Evolutionary conservation across 2,888 invertebrate genomes (phyloP).

Genomic region (Oligia latruncula): DNA sequence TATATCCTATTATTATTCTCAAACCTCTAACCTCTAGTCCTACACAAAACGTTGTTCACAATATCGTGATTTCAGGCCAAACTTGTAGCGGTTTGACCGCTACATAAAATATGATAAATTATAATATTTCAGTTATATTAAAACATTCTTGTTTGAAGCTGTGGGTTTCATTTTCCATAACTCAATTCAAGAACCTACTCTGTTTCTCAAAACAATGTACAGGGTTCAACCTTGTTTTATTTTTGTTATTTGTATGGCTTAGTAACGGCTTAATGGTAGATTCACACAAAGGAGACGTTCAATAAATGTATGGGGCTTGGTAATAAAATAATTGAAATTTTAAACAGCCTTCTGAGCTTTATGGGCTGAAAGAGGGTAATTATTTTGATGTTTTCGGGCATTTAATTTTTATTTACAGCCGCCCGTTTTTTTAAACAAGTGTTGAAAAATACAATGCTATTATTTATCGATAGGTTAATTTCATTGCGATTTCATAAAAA

Average conservation of each 20-base stretch:
- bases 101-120: not conserved
- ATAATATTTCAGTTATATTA: not conserved
- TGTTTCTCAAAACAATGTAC: not conserved
- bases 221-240: not conserved
- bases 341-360: too few species aligned
- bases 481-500: not conserved
- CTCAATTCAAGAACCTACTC: not conserved
- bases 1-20: not conserved
- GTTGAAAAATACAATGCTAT: too few species aligned
- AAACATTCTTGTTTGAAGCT: not conserved
- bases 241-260: not conserved
- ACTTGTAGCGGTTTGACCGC: not conserved
- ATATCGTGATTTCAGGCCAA: not conserved
- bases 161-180: not conserved
- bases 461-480: too few species aligned
- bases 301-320: too few species aligned
- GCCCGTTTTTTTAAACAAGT: too few species aligned
- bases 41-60: not conserved
- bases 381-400: too few species aligned
- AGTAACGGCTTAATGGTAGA: not conserved
- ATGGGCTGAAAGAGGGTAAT: too few species aligned
- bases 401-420: too few species aligned
- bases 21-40: not conserved
- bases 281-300: too few species aligned
- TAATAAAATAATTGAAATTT: too few species aligned